These are phyloP conservation scores for Lophius americanus DNA, from an alignment of 2,797 vertebrate species.

Conservation along the genomic window DNA sequence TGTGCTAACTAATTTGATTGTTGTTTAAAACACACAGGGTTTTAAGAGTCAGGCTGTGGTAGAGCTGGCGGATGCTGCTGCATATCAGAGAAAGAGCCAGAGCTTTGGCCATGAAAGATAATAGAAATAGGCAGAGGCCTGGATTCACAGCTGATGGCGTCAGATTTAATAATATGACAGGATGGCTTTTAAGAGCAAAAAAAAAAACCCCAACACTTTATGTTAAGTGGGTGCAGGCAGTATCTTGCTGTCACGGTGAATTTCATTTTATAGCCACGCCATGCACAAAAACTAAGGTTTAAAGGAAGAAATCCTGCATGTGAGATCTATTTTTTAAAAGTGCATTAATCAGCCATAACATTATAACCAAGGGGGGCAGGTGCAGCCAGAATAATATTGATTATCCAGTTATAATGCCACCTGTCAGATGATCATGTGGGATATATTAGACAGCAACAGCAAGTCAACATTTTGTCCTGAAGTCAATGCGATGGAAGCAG, in stretches of 20 bases:
- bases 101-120: conserved; percentile 55
- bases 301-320: conserved; percentile 18
- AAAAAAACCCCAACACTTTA: conserved; percentile 1
- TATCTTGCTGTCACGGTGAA: conserved; percentile 23
- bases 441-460: too few relatives aligned
- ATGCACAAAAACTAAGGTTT: conserved; percentile 5
- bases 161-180: conserved; percentile 68
- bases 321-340: neutral
- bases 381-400: too few relatives aligned
- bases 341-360: neutral
- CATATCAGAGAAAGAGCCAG: conserved; percentile 66
- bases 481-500: too few relatives aligned
- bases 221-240: neutral
- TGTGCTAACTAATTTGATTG: neutral
- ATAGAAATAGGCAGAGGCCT: conserved; percentile 65
- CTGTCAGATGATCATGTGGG: too few relatives aligned
- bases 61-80: conserved; percentile 46
- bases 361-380: too few relatives aligned
- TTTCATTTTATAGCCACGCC: conserved; percentile 21
- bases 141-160: conserved; percentile 67
- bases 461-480: too few relatives aligned
- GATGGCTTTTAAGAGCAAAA: conserved; percentile 46
- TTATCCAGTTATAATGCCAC: too few relatives aligned
- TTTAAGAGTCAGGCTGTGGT: conserved; percentile 4
- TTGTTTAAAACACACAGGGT: conserved; percentile 14